These are phyloP conservation scores for Caenorhabditis afra DNA, from an alignment of 2,888 invertebrate genomes.

Conservation along the genomic window DNA sequence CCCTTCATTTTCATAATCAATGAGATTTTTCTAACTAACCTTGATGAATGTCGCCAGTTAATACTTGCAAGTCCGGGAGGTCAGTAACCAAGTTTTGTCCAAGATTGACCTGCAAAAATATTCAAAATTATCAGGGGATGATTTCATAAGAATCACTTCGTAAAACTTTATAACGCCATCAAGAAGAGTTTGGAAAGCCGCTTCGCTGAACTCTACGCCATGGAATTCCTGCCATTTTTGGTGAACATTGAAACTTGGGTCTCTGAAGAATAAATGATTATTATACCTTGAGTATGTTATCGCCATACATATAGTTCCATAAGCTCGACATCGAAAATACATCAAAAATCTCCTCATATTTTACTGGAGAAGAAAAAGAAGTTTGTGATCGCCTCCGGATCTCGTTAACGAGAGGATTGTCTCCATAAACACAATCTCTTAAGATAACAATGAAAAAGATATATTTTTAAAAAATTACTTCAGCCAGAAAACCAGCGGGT, in stretches of 20 bases:
- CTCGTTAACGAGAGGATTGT: conserved; percentile 8
- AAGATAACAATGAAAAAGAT: conserved; percentile 1
- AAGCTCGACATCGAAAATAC: conserved; percentile 8
- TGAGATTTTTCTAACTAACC: too few species aligned
- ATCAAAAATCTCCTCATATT: conserved; percentile 17
- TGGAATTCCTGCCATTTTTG: neutral
- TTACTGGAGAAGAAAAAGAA: neutral
- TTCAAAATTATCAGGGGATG: too few species aligned
- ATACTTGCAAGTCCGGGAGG: too few species aligned
- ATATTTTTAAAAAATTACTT: conserved; percentile 10
- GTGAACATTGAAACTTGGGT: neutral
- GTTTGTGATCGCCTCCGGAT: neutral
- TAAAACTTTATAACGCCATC: conserved; percentile 12
- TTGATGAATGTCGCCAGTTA: too few species aligned
- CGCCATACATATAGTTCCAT: conserved; percentile 22
- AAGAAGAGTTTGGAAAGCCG: conserved; percentile 14
- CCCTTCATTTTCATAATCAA: too few species aligned
- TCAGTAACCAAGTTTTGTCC: too few species aligned
- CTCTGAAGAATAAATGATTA: conserved; percentile 16
- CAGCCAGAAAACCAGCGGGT: conserved; percentile 47
- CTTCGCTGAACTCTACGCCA: conserved; percentile 8
- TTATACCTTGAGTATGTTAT: too few species aligned
- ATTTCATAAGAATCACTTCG: too few species aligned
- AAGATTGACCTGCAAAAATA: too few species aligned
- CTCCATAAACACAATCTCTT: conserved; percentile 18